Base-by-base conservation (phyloP, 2,113 vertebrate species). In the Terrapene triunguis region DNA sequence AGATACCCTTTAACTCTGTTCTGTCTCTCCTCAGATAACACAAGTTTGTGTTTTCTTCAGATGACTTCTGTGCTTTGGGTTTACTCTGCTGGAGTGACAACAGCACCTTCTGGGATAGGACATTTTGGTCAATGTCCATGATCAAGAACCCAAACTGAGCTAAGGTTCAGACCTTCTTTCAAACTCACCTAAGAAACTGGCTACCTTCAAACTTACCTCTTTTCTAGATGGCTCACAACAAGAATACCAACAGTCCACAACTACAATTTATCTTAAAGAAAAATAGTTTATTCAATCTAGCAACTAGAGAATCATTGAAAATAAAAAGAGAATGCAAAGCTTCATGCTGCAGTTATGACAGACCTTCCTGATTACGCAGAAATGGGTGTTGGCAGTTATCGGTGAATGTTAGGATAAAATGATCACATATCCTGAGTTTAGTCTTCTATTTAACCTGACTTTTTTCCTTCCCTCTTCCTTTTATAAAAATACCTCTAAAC, bases 11-110 rank as follows among this genome's bases (percentile, higher is more conserved):
- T 92, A 89, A 90, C 1, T 3, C 94, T 69, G 86, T 91, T 89
- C 78, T 88, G 25, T 93, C 44, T 86, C 12, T 57, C 78, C 85
- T 72, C 72, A 84, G 27, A n/a, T 93, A 89, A 84, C 84, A 95
- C 38, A 83, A 44, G 89, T 93, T 91, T 89, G 35, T 95, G 84
- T 92, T 96, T 87, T 92, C 94, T 93, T 85, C 84, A 90, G 80
- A 80, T 88, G 72, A 91, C 85, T 83, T 94, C 87, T 85, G 96
- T 72, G 93, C 85, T 86, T 38, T 0, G 0, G 69, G 59, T 74
- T 92, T 84, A 89, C 79, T 38, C 65, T 94, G 91, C 74, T 12
- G 81, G 51, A 82, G 32, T 80, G 92, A 90, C 51, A 92, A 27
- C 24, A 76, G 3, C 24, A 47, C 10, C 22, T 27, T 76, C 22